Conservation (phyloP, 2,888 invertebrate species). For the Halocaridina rubra region DNA sequence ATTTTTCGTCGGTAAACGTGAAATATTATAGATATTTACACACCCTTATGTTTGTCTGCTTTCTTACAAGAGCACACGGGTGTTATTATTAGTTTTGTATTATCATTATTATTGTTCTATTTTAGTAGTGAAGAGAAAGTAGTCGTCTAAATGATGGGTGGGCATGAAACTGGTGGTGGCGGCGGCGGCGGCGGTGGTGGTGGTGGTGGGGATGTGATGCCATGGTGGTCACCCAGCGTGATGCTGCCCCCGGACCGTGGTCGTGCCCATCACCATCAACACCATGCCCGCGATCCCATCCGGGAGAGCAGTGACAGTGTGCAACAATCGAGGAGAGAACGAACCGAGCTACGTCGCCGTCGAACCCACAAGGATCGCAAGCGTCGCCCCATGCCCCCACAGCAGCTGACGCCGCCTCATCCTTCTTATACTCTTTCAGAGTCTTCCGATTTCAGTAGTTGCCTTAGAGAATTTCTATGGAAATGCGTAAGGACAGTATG, state of each 20-base stretch:
- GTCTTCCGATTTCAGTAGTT: background rate
- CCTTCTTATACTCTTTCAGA: too few species aligned
- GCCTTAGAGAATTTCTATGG: background rate
- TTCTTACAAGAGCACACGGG: too few species aligned
- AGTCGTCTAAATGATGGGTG: background rate
- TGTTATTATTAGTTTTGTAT: background rate
- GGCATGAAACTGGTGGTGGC: background rate
- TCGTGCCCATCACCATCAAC: background rate
- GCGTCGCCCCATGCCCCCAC: background rate
- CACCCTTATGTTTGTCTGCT: too few species aligned
- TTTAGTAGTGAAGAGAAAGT: background rate
- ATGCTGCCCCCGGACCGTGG: conserved; percentile 33
- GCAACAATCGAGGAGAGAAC: conserved; percentile 15
- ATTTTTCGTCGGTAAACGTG: too few species aligned
- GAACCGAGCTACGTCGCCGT: conserved; percentile 33
- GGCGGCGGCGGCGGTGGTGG: background rate
- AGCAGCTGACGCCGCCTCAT: background rate
- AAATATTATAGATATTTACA: too few species aligned
- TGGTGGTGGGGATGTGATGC: background rate
- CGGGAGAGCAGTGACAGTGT: background rate
- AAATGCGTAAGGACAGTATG: background rate
- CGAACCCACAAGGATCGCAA: conserved; percentile 32
- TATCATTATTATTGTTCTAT: background rate
- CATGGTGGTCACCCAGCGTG: conserved; percentile 49
- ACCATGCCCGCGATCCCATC: conserved; percentile 20